Evolutionary conservation across 1,140 invertebrate genomes (phyloP), one percentile per base, ranked within the genome.

Genomic region (Forficula auricularia): DNA sequence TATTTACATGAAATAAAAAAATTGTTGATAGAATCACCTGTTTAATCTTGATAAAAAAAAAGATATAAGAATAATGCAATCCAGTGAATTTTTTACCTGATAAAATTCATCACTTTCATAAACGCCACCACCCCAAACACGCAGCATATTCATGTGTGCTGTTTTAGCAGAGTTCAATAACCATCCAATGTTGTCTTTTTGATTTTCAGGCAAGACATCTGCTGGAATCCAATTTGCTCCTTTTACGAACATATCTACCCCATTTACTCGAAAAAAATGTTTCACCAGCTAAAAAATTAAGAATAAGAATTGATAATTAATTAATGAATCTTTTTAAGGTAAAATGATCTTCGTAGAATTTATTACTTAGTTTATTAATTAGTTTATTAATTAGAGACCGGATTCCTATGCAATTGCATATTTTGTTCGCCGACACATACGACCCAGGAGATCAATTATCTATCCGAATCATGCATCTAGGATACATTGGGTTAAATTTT

Each of bases 61-160:
- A n/a, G n/a, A n/a, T n/a, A n/a, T n/a, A n/a, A n/a, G n/a, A n/a
- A n/a, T n/a, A n/a, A n/a, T n/a, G n/a, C n/a, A n/a, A n/a, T n/a
- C n/a, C n/a, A n/a, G n/a, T n/a, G n/a, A n/a, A n/a, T n/a, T n/a
- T n/a, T 63, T 64, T 19, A 82, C 59, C 40, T 84, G 67, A 57
- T 98, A 98, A 58, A 98, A 97, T 19, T 74, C 67, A 48, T 97
- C 87, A 0, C 75, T 76, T 58, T 98, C 92, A 54, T 97, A 98
- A 1, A 90, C 64, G 35, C 95, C 95, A 30, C 95, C 95, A 15
- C 95, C 95, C 95, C 95, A 99, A 1, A 98, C 83, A 13, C 95
- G 66, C 1, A 98, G 58, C 74, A 90, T 87, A 56, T 95, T 92
- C 79, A 94, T 91, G 54, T 97, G 71, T 0, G 79, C 75, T 30